These are phyloP conservation scores for Typhlichthys subterraneus DNA, from an alignment of 2,797 vertebrate species.

Conservation along the genomic window DNA sequence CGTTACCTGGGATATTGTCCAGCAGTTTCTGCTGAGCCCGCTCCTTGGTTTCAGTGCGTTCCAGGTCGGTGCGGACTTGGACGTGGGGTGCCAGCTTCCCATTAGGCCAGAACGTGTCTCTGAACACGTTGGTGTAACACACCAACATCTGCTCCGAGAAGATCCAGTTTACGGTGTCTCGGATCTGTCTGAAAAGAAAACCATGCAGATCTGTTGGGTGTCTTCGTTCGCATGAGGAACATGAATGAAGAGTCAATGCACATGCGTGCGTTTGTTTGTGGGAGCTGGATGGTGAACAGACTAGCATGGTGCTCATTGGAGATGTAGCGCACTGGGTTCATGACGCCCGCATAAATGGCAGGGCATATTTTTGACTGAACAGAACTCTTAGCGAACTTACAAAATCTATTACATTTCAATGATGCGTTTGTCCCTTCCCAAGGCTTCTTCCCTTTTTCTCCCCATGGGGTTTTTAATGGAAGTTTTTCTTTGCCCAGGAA, in stretches of 20 bases:
- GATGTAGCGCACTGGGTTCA: not conserved
- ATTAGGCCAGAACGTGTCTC: constrained; percentile 94
- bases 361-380: too few species aligned
- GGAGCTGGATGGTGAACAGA: not conserved
- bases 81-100: constrained; percentile 86
- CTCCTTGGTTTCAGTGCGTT: constrained; percentile 89
- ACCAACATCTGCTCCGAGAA: constrained; percentile 96
- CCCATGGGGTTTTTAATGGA: too few species aligned
- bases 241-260: not conserved
- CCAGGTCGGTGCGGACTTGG: constrained; percentile 76
- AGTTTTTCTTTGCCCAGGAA: too few species aligned
- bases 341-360: not conserved
- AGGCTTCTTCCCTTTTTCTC: too few species aligned
- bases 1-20: constrained; percentile 94
- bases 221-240: not conserved
- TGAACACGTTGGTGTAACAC: constrained; percentile 92
- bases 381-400: too few species aligned
- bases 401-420: too few species aligned
- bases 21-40: constrained; percentile 95
- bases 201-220: not conserved
- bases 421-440: too few species aligned
- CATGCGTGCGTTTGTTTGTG: not conserved
- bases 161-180: constrained; percentile 97
- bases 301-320: not conserved
- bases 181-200: constrained; percentile 86